Percentiles rank a stretch among this genome's conserved stretches.
Conservation (phyloP, 2,888 invertebrate species). For the Pherbina coryleti region DNA sequence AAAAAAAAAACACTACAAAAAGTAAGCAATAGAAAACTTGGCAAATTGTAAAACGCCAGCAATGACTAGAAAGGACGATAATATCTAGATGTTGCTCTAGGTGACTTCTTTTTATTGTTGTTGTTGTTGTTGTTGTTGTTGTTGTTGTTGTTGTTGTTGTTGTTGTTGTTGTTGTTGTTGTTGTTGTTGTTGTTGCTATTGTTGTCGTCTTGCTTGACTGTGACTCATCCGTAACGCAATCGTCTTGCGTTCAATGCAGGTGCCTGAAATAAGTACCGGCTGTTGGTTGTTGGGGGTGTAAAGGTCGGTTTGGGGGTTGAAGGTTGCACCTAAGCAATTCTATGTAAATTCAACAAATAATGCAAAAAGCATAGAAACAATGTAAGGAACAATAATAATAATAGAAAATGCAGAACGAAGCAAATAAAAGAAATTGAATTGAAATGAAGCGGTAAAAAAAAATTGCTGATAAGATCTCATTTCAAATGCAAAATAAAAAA, state of each 20-base stretch:
- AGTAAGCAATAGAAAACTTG: not conserved
- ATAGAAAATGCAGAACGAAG: not conserved
- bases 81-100: not conserved
- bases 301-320: not conserved
- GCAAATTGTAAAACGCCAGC: not conserved
- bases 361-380: constrained; percentile 32
- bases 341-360: constrained; percentile 37
- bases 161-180: not conserved
- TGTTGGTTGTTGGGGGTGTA: not conserved
- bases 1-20: not conserved
- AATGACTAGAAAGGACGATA: not conserved
- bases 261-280: not conserved
- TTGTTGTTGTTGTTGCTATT: not conserved
- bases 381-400: constrained; percentile 21
- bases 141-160: not conserved
- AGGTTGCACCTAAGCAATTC: not conserved
- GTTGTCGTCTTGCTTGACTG: not conserved
- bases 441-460: not conserved
- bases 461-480: not conserved
- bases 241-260: constrained; percentile 5
- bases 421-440: constrained; percentile 1
- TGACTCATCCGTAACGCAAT: not conserved
- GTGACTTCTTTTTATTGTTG: not conserved
- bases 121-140: not conserved
- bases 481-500: not conserved